phyloP scores from a whole-genome alignment of 2,113 vertebrate genomes.

The Rhombomys opimus region DNA sequence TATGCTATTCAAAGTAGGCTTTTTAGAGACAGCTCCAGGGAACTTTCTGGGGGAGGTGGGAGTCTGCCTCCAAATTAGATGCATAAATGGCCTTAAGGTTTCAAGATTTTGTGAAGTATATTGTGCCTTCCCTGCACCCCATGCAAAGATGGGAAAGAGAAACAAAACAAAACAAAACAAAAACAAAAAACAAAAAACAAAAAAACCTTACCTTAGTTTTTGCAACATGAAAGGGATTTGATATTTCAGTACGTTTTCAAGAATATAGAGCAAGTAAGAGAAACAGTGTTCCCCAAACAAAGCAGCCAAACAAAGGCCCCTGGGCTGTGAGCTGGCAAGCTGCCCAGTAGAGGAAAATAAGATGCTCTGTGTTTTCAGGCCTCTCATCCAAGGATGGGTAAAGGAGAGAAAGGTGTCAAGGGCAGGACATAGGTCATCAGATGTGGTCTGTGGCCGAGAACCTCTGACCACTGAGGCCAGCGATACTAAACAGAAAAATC shows the following conservation, averaged over 20 bases:
- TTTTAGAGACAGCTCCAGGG: conserved; percentile 29
- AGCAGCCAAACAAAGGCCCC: background rate
- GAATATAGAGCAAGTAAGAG: background rate
- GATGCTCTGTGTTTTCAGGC: background rate
- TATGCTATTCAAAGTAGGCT: conserved; percentile 21
- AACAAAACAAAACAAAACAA: background rate
- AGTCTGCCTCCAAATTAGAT: conserved; percentile 70
- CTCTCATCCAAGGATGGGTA: background rate
- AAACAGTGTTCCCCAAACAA: background rate
- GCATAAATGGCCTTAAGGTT: conserved; percentile 62
- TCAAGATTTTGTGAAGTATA: background rate
- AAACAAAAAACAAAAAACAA: background rate
- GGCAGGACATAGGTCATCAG: background rate
- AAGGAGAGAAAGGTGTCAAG: background rate
- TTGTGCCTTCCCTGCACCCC: background rate
- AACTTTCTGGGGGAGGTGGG: conserved; percentile 51
- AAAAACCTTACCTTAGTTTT: background rate
- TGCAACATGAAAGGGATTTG: background rate
- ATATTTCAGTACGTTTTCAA: conserved; percentile 5
- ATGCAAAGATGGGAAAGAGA: background rate
- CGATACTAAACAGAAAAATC: conserved; percentile 28
- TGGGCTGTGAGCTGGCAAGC: background rate
- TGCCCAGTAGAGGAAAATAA: conserved; percentile 25
- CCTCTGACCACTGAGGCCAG: background rate
- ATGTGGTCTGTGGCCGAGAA: background rate